Evolutionary conservation across 2,113 vertebrate genomes (phyloP), one percentile per base, ranked within the genome.

Genomic region (Pandion haliaetus): DNA sequence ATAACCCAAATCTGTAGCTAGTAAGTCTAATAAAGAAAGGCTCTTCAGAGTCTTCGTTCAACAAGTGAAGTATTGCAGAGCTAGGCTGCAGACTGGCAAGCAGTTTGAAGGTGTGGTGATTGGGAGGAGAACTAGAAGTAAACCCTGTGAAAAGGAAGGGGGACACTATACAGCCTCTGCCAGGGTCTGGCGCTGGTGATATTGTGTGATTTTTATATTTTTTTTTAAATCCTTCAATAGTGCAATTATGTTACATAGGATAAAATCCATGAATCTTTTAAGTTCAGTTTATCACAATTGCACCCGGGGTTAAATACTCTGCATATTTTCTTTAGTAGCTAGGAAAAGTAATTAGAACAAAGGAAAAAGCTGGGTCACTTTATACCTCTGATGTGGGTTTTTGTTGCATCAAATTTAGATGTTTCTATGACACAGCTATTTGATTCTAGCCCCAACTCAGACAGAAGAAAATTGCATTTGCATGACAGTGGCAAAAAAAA

Each of bases 391-490:
- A 65, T 62, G 19, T 32, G 16, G 65, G 47, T 63, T 86, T 92
- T 96, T 92, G 57, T 83, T 93, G 57, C 45, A 82, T 67, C 82
- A 82, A 76, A 59, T 95, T 74, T 91, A 66, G 81, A 55, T 92
- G 78, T 81, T 97, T 96, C 84, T 54, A 28, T 91, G 66, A 88
- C 20, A 44, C 17, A 83, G 92, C 91, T 96, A 97, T 97, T 93
- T 89, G 54, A 94, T 98, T 98, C 96, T 78, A 97, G 70, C 91
- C 93, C 76, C 59, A 18, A 91, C 71, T 79, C 19, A 28, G 50
- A 18, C 29, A 97, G 95, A 76, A 96, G 95, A 96, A 95, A 65
- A 74, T 88, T 89, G 54, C 70, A 80, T 96, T 98, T 95, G 32
- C 70, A 81, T 70, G 96, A 88, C 79, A 90, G 73, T 93, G 66